These are phyloP conservation scores for Prionailurus bengalensis DNA, from an alignment of 2,113 vertebrate genomes.

Conservation along the genomic window DNA sequence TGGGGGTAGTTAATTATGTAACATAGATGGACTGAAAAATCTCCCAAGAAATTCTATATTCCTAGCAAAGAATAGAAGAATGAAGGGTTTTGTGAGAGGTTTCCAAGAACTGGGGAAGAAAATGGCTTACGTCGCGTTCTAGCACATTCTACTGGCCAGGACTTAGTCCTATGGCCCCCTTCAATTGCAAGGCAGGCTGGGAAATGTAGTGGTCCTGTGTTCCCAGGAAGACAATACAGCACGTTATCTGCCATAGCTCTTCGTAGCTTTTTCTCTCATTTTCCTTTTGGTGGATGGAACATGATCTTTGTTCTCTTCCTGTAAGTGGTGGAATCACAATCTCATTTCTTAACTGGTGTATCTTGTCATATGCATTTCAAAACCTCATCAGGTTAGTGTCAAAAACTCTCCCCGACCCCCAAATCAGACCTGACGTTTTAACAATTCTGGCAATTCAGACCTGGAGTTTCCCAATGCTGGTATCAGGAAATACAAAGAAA, in stretches of 20 bases:
- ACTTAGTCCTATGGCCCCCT: background rate
- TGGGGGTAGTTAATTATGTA: background rate
- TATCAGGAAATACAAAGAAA: conserved; percentile 12
- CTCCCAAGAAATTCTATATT: conserved; percentile 21
- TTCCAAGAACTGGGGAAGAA: background rate
- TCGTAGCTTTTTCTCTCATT: background rate
- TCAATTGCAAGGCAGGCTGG: background rate
- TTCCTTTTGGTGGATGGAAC: background rate
- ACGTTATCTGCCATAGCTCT: too few relatives aligned
- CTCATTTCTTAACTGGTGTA: background rate
- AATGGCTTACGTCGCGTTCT: background rate
- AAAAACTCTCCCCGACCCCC: background rate
- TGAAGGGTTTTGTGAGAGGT: background rate
- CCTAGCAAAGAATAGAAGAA: background rate
- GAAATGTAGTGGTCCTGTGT: background rate
- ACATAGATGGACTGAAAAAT: background rate
- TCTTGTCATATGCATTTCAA: conserved; percentile 44
- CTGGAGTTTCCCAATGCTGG: background rate
- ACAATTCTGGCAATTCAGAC: background rate
- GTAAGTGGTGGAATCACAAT: background rate
- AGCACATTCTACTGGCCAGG: background rate
- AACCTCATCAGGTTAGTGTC: background rate
- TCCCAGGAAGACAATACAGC: background rate
- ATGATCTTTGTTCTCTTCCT: background rate
- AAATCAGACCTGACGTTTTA: background rate